Conservation (phyloP, 1,140 invertebrate genomes). For the Scaptomyza montana region DNA sequence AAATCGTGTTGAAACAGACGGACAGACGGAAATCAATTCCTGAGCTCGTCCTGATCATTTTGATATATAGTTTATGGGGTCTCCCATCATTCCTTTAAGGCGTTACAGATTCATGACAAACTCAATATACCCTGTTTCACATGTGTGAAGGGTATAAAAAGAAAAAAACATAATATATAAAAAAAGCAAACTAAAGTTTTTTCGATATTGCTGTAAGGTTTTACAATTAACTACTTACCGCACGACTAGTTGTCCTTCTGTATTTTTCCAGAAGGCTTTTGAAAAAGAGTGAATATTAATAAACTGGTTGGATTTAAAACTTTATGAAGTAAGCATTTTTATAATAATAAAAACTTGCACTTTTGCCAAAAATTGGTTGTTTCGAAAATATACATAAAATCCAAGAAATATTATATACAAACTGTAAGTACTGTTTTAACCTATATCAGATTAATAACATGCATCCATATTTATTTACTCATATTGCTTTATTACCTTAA, state of each 20-base stretch:
- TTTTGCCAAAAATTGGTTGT: background rate
- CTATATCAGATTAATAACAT: too few relatives aligned
- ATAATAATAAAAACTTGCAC: background rate
- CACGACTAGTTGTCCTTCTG: background rate
- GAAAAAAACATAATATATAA: background rate
- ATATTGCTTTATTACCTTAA: conserved; percentile 16
- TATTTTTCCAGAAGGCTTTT: conserved; percentile 1
- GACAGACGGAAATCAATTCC: too few relatives aligned
- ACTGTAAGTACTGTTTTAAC: background rate
- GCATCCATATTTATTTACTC: background rate
- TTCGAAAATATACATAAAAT: too few relatives aligned
- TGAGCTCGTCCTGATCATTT: too few relatives aligned
- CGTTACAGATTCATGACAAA: too few relatives aligned
- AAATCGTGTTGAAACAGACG: too few relatives aligned
- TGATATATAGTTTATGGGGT: too few relatives aligned
- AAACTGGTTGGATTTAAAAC: background rate
- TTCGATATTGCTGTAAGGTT: background rate
- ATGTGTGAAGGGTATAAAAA: too few relatives aligned
- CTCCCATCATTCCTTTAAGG: too few relatives aligned
- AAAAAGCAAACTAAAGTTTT: background rate
- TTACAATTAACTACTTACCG: background rate
- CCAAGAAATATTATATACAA: background rate
- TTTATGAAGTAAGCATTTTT: background rate
- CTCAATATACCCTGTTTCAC: too few relatives aligned
- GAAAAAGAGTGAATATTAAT: background rate